Evolutionary conservation across 2,888 invertebrate species (phyloP).

Genomic region (Quadriops clusia): DNA sequence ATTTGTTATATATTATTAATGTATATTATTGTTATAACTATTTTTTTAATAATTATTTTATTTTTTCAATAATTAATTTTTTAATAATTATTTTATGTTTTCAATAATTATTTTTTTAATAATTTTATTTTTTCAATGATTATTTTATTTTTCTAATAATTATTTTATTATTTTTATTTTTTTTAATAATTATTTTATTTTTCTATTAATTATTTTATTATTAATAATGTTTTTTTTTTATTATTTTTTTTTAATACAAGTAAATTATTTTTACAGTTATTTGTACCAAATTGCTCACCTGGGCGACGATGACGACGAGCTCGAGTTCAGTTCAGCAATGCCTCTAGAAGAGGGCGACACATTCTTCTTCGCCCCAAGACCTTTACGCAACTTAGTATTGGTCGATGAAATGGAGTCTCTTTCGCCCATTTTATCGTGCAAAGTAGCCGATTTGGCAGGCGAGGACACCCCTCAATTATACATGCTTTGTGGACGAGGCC

Average conservation of each 20-base stretch:
- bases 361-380: conserved; percentile 94
- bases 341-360: conserved; percentile 97
- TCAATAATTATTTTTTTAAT: background rate
- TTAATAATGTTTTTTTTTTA: background rate
- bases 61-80: background rate
- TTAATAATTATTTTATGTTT: background rate
- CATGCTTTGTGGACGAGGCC: conserved; percentile 90
- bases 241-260: conserved; percentile 2
- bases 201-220: background rate
- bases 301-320: conserved; percentile 97
- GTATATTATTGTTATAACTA: background rate
- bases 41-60: conserved; percentile 1
- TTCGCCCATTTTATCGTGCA: conserved; percentile 75
- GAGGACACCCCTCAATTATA: conserved; percentile 99
- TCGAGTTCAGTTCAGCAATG: conserved; percentile 97
- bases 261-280: conserved; percentile 52
- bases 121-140: background rate
- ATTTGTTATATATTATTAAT: background rate
- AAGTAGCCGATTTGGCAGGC: conserved; percentile 86
- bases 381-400: conserved; percentile 84
- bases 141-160: background rate
- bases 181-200: background rate
- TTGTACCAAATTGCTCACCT: conserved; percentile 98
- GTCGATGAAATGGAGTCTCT: conserved; percentile 96
- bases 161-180: background rate